Conservation (phyloP, 2,113 vertebrate species). For the Pelecanus crispus region DNA sequence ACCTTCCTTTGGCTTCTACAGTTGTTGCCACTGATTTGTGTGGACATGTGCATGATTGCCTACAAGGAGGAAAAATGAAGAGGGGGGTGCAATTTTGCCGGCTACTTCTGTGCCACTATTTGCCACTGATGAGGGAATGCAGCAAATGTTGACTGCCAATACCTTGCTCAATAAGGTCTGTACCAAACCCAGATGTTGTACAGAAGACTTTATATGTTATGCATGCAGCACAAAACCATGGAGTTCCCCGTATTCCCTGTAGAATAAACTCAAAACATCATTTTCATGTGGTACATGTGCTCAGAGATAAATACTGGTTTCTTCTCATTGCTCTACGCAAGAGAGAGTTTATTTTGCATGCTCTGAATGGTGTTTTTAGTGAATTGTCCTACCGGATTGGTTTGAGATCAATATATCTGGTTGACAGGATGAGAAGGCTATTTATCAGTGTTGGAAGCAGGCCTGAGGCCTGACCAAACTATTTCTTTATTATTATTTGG, state of each 20-base stretch:
- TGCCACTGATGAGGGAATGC: not conserved
- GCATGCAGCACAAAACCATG: not conserved
- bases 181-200: constrained; percentile 1
- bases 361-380: not conserved
- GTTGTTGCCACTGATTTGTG: not conserved
- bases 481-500: not conserved
- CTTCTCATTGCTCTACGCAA: not conserved
- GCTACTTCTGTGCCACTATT: not conserved
- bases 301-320: not conserved
- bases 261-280: not conserved
- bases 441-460: constrained; percentile 37
- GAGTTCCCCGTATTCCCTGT: not conserved
- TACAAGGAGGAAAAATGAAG: not conserved
- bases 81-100: constrained; percentile 26
- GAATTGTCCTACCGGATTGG: constrained; percentile 44
- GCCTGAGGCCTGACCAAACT: not conserved
- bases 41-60: not conserved
- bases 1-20: not conserved
- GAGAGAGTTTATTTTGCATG: not conserved
- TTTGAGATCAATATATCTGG: constrained; percentile 45
- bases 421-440: constrained; percentile 29
- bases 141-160: constrained; percentile 31
- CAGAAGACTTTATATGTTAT: not conserved
- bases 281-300: not conserved
- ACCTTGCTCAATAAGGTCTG: constrained; percentile 30